Evolutionary conservation across 1,140 invertebrate species (phyloP).

Genomic region (Bathynomus jamesi): DNA sequence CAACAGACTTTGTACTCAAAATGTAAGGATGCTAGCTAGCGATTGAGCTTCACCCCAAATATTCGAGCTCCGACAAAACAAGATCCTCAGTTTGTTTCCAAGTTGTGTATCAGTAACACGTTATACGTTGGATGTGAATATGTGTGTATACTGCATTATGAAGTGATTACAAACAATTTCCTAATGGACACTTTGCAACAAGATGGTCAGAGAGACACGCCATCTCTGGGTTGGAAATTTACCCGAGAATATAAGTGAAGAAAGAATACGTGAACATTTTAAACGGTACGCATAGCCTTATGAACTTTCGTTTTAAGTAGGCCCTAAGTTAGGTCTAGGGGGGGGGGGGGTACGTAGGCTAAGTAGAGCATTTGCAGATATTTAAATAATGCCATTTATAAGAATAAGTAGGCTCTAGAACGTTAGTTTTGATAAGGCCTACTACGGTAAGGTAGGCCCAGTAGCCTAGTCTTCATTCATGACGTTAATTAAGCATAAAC

Average conservation of each 20-base stretch:
- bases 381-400: no score
- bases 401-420: no score
- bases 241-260: conserved; percentile 95
- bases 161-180: conserved; percentile 11
- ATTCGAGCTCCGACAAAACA: background rate
- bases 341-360: no score
- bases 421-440: no score
- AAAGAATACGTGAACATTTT: conserved; percentile 90
- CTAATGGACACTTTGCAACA: conserved; percentile 47
- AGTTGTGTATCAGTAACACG: background rate
- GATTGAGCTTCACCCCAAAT: background rate
- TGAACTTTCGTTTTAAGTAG: no score
- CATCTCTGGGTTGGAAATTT: conserved; percentile 99
- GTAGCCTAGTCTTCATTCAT: no score
- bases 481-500: no score
- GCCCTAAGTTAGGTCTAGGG: no score
- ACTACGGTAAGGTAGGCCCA: no score
- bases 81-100: background rate
- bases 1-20: no score
- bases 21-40: no score
- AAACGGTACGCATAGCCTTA: conserved; percentile 67
- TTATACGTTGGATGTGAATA: background rate
- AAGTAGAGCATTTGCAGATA: no score
- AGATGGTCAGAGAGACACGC: conserved; percentile 99
- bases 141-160: background rate